Conservation (phyloP, 2,888 invertebrate species). For the Pasiphila rectangulata region DNA sequence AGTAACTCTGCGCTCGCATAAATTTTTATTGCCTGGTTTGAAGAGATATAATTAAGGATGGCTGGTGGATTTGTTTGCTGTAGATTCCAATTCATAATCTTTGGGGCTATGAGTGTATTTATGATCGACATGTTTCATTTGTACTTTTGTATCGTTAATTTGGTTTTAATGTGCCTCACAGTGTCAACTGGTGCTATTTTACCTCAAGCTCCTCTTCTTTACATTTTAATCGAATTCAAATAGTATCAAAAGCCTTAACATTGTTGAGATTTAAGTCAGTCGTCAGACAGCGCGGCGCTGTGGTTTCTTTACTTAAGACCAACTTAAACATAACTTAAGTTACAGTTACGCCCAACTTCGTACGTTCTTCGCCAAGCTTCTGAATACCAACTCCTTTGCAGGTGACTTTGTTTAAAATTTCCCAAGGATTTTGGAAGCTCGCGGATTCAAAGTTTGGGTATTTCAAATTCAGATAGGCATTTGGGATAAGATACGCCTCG, state of each 20-base stretch:
- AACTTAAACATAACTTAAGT: constrained; percentile 68
- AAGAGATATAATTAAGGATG: constrained; percentile 11
- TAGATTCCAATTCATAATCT: too few species aligned
- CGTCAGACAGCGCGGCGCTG: constrained; percentile 68
- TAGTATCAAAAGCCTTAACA: constrained; percentile 41
- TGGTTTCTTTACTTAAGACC: constrained; percentile 64
- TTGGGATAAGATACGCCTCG: constrained; percentile 44
- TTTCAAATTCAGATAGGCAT: constrained; percentile 56
- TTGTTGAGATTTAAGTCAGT: constrained; percentile 66
- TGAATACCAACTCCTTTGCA: constrained; percentile 69
- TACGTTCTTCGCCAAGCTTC: constrained; percentile 58
- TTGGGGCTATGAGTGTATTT: too few species aligned
- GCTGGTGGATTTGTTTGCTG: constrained; percentile 1
- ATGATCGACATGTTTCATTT: background rate
- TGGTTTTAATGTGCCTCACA: too few species aligned
- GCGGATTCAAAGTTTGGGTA: constrained; percentile 62
- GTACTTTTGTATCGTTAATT: background rate
- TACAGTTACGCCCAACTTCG: constrained; percentile 69
- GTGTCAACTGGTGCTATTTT: background rate
- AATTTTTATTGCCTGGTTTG: constrained; percentile 13
- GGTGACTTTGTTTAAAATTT: constrained; percentile 73
- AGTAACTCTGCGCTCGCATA: constrained; percentile 15
- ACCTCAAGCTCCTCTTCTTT: background rate
- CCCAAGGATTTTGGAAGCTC: constrained; percentile 52
- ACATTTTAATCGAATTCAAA: background rate